These are phyloP conservation scores for Nomada ruficornis DNA, from an alignment of 2,888 invertebrate species.

Conservation along the genomic window DNA sequence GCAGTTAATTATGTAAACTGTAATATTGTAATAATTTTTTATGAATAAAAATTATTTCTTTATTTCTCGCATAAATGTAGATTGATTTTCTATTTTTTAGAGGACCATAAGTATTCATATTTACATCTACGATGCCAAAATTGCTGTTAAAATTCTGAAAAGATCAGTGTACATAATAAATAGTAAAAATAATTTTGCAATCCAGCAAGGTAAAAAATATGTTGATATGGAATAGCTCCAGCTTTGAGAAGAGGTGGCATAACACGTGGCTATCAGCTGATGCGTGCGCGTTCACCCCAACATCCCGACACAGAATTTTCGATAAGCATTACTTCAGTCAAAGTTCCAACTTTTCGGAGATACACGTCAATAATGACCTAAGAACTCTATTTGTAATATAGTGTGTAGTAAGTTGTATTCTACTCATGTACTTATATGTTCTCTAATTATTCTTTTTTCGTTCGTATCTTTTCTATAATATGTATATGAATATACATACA, in stretches of 20 bases:
- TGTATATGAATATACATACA: too few species aligned
- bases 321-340: slow-evolving; percentile 46
- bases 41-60: not conserved
- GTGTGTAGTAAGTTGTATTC: slow-evolving; percentile 40
- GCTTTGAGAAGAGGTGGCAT: slow-evolving; percentile 46
- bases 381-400: not conserved
- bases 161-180: not conserved
- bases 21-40: not conserved
- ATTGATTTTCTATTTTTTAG: not conserved
- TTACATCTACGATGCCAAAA: not conserved
- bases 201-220: not conserved
- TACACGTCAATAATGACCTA: slow-evolving; percentile 16
- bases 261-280: slow-evolving; percentile 78
- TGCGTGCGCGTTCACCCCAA: slow-evolving; percentile 63
- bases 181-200: not conserved
- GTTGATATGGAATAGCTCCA: slow-evolving; percentile 24
- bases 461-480: not conserved
- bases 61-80: not conserved
- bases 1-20: not conserved
- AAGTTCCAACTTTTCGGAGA: slow-evolving; percentile 33
- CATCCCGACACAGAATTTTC: slow-evolving; percentile 18
- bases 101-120: not conserved
- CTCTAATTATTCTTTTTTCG: not conserved
- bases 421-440: not conserved
- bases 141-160: too few species aligned